phyloP scores from a whole-genome alignment of 1,140 invertebrate species.

The Phymastichus coffea region DNA sequence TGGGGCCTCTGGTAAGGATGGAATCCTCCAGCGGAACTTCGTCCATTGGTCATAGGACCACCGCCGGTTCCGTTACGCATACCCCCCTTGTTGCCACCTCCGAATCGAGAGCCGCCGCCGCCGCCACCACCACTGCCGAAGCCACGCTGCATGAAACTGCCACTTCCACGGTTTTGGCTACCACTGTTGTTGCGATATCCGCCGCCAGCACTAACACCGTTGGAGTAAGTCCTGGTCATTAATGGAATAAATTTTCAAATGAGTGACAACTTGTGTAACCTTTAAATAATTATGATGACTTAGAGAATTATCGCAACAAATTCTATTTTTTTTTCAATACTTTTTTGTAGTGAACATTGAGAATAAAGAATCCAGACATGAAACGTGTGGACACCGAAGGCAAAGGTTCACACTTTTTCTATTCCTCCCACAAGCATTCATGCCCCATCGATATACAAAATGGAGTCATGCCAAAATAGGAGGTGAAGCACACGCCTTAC shows the following conservation, averaged over 20 bases:
- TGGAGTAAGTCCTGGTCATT: constrained; percentile 52
- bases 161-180: constrained; percentile 21
- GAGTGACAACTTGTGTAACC: too few species aligned
- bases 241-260: too few species aligned
- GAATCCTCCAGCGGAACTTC: constrained; percentile 35
- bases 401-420: constrained; percentile 62
- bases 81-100: constrained; percentile 42
- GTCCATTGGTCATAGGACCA: constrained; percentile 29
- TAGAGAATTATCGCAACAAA: too few species aligned
- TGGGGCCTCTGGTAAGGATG: constrained; percentile 40
- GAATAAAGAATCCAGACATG: constrained; percentile 67
- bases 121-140: constrained; percentile 38
- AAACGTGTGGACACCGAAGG: constrained; percentile 73
- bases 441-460: constrained; percentile 62
- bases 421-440: constrained; percentile 73
- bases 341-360: constrained; percentile 66
- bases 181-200: constrained; percentile 37
- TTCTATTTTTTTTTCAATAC: too few species aligned
- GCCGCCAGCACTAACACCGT: constrained; percentile 16
- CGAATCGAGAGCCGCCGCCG: constrained; percentile 32
- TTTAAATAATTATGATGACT: too few species aligned
- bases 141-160: constrained; percentile 22
- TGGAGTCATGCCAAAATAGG: constrained; percentile 74
- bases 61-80: constrained; percentile 34
- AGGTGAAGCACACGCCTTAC: too few species aligned